phyloP scores from a whole-genome alignment of 2,113 vertebrate genomes.

The Rafetus swinhoei region DNA sequence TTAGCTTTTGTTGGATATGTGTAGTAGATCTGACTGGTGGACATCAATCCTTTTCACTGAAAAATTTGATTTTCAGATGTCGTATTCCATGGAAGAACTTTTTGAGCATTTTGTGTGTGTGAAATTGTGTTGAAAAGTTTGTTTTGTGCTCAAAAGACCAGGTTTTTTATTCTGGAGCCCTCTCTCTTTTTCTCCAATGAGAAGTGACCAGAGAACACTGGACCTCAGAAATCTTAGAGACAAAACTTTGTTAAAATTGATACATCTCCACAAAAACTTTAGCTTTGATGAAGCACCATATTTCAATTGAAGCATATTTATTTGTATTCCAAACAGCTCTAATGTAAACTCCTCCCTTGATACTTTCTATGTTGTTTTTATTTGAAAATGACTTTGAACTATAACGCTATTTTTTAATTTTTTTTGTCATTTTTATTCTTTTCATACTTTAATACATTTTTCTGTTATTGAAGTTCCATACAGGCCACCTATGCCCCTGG shows the following conservation, averaged over 20 bases:
- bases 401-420: neutral
- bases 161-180: neutral
- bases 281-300: neutral
- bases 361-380: neutral
- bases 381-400: neutral
- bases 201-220: neutral
- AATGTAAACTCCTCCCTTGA: neutral
- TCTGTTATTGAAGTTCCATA: neutral
- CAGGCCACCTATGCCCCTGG: neutral
- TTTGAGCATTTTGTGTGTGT: no score
- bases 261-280: neutral
- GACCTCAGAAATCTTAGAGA: neutral
- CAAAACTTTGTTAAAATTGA: neutral
- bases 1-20: neutral
- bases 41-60: neutral
- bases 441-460: neutral
- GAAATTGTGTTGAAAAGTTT: neutral
- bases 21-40: neutral
- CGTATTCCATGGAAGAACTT: fast-evolving
- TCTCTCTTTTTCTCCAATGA: neutral
- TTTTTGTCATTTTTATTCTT: neutral
- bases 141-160: neutral
- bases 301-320: slow-evolving; percentile 6
- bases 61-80: neutral
- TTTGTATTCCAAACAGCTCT: neutral